These are phyloP conservation scores for Adelognathus sp. DNA, from an alignment of 2,888 invertebrate genomes.

Conservation along the genomic window DNA sequence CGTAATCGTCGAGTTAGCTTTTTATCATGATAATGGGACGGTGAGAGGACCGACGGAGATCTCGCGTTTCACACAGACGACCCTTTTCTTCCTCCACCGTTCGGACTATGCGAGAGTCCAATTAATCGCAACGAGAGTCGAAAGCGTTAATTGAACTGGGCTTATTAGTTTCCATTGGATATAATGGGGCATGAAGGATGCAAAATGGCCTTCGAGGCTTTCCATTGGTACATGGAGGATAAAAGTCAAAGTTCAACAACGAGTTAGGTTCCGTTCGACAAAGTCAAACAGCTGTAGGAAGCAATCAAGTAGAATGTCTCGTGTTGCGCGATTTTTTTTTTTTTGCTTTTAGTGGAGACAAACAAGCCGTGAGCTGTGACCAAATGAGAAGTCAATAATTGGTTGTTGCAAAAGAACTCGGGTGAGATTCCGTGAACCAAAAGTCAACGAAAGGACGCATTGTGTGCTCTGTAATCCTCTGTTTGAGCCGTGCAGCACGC, in stretches of 20 bases:
- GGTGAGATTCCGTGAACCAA: constrained; percentile 3
- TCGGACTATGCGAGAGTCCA: not conserved
- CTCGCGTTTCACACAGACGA: no score
- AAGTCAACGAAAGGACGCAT: not conserved
- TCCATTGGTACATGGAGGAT: no score
- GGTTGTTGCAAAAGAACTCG: not conserved
- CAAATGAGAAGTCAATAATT: not conserved
- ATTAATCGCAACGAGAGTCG: not conserved
- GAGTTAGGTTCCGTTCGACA: no score
- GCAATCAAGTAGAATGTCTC: not conserved
- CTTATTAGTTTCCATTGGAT: not conserved
- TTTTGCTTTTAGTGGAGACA: constrained; percentile 7
- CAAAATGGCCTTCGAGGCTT: no score
- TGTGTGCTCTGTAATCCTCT: not conserved
- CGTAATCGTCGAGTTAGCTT: not conserved
- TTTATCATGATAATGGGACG: not conserved
- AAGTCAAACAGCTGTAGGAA: no score
- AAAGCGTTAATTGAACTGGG: not conserved
- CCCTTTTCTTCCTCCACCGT: no score
- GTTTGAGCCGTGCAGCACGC: not conserved
- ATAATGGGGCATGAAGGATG: not conserved
- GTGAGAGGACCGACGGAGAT: no score
- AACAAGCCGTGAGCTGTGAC: not conserved
- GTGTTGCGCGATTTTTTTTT: not conserved
- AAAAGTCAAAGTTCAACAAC: no score